Percentiles rank a stretch among this genome's conserved stretches.
phyloP scores from a whole-genome alignment of 2,113 vertebrate species.

The Paramormyrops kingsleyae region DNA sequence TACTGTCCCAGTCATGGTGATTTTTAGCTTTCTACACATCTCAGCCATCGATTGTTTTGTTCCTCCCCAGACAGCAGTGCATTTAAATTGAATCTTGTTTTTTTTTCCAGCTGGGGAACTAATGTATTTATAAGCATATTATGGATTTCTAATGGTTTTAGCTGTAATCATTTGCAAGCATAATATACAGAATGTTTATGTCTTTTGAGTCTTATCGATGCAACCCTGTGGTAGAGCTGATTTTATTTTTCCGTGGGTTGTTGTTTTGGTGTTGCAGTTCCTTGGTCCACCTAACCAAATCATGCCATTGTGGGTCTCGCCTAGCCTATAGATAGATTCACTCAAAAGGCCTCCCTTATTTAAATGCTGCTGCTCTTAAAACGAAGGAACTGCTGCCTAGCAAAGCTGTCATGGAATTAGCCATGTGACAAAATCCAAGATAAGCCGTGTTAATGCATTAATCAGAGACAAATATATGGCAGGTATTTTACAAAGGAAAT shows the following conservation, averaged over 20 bases:
- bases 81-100: neutral
- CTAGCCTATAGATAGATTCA: neutral
- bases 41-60: neutral
- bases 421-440: neutral
- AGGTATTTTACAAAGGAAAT: neutral
- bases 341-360: neutral
- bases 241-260: neutral
- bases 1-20: neutral
- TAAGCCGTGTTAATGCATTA: neutral
- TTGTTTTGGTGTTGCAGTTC: neutral
- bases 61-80: neutral
- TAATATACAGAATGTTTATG: neutral
- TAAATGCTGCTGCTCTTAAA: neutral
- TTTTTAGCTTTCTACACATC: neutral
- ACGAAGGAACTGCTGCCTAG: neutral
- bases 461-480: neutral
- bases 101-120: neutral
- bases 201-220: neutral
- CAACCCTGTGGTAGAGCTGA: neutral
- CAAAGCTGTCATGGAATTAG: neutral
- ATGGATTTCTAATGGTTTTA: neutral
- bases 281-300: neutral
- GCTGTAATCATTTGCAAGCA: neutral
- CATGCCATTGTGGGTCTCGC: neutral
- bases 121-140: neutral